phyloP scores from a whole-genome alignment of 35 echinoderm and acorn worm genomes.

The Nesometra sesokonis region DNA sequence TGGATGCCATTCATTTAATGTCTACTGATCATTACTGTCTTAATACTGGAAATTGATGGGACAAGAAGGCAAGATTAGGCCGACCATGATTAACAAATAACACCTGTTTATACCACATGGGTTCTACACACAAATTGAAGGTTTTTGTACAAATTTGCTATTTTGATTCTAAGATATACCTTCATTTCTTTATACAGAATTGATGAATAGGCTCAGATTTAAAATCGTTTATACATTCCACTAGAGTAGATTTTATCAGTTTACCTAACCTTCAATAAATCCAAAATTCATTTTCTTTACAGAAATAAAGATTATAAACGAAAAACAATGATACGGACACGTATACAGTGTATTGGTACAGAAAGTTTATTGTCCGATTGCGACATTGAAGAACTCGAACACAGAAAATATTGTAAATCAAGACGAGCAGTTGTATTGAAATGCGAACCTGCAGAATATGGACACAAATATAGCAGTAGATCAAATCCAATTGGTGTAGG shows the following conservation, averaged over 20 bases:
- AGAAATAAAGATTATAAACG: slow-evolving; percentile 14
- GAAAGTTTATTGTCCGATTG: slow-evolving; percentile 51
- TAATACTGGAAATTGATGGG: too few relatives aligned
- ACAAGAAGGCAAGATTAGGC: too few relatives aligned
- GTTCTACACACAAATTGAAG: too few relatives aligned
- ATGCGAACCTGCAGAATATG: neutral
- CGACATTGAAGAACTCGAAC: slow-evolving; percentile 28
- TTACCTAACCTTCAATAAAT: too few relatives aligned
- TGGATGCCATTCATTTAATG: too few relatives aligned
- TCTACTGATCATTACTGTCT: too few relatives aligned
- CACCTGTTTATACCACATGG: too few relatives aligned
- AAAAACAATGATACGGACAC: slow-evolving; percentile 36
- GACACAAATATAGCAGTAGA: neutral
- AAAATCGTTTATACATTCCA: neutral
- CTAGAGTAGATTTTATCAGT: too few relatives aligned
- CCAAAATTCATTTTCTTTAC: neutral
- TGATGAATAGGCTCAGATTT: too few relatives aligned
- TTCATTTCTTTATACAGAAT: neutral
- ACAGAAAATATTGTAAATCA: slow-evolving; percentile 36
- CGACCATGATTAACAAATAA: too few relatives aligned
- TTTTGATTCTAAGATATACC: too few relatives aligned
- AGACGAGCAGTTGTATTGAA: slow-evolving; percentile 17
- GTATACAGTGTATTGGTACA: slow-evolving; percentile 50
- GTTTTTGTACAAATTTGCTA: too few relatives aligned
- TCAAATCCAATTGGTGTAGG: neutral